Conservation (phyloP, 2,113 vertebrate species). For the Ariopsis seemanni region DNA sequence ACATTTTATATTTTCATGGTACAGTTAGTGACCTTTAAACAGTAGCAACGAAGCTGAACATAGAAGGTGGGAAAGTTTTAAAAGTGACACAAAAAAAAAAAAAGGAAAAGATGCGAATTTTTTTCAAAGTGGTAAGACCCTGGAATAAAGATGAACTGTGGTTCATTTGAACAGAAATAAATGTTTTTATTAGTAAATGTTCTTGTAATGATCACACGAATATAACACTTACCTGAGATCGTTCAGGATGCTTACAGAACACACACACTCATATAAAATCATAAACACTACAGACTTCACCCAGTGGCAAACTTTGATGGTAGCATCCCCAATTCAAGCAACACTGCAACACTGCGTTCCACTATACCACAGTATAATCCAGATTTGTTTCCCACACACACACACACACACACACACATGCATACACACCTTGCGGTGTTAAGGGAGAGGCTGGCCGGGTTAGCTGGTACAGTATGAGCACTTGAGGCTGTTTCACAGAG, state of each 20-base stretch:
- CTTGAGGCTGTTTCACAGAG: conserved; percentile 70
- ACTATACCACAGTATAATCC: neutral
- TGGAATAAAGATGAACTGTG: neutral
- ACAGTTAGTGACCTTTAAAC: neutral
- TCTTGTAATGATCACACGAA: neutral
- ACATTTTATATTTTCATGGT: neutral
- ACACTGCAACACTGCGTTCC: neutral
- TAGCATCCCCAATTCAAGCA: neutral
- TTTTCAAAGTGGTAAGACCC: neutral
- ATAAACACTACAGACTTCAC: neutral
- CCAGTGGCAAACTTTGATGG: neutral
- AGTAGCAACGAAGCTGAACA: neutral
- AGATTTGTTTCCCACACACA: conserved; percentile 30
- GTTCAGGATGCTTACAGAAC: neutral
- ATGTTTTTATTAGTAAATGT: neutral
- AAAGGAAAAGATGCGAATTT: neutral
- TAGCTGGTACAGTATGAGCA: conserved; percentile 52
- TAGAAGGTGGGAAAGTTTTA: neutral
- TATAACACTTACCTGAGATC: neutral
- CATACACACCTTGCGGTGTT: conserved; percentile 34
- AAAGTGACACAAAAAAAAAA: neutral
- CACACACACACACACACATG: conserved; percentile 23
- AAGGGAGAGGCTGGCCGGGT: conserved; percentile 25
- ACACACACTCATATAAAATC: neutral
- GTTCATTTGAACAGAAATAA: neutral